These are phyloP conservation scores for Melinaea marsaeus DNA, from an alignment of 2,888 invertebrate genomes.

Conservation along the genomic window DNA sequence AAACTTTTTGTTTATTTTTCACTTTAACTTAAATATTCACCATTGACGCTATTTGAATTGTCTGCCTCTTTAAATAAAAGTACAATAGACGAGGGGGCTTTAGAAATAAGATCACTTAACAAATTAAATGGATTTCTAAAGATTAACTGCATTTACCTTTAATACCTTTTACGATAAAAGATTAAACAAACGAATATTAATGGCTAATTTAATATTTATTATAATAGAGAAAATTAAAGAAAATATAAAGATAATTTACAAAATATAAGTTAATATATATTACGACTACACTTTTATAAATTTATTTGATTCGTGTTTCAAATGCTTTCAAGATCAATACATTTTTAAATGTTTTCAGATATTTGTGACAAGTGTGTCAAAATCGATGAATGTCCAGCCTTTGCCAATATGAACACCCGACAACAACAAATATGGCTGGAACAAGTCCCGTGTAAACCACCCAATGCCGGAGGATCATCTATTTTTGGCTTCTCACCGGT, in stretches of 20 bases:
- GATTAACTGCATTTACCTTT: background rate
- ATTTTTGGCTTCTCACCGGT: constrained; percentile 41
- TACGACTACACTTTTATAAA: too few species aligned
- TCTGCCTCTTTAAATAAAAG: background rate
- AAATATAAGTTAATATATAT: too few species aligned
- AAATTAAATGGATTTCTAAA: constrained; percentile 4
- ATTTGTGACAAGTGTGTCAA: constrained; percentile 51
- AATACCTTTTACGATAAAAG: constrained; percentile 4
- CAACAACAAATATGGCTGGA: constrained; percentile 49
- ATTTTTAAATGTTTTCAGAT: constrained; percentile 37
- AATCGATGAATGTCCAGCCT: constrained; percentile 45
- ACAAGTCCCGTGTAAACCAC: constrained; percentile 44
- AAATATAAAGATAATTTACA: too few species aligned
- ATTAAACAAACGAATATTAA: too few species aligned
- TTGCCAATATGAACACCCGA: constrained; percentile 41
- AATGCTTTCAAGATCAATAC: background rate
- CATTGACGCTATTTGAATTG: background rate
- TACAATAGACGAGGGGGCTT: background rate
- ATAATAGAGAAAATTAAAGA: too few species aligned
- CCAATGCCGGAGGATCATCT: constrained; percentile 21
- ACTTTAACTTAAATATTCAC: background rate
- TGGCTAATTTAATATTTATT: too few species aligned
- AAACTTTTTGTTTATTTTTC: background rate
- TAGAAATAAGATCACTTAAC: constrained; percentile 3
- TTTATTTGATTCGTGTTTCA: too few species aligned